Evolutionary conservation across 2,888 invertebrate genomes (phyloP).

Genomic region (Drosophila buzzatii): DNA sequence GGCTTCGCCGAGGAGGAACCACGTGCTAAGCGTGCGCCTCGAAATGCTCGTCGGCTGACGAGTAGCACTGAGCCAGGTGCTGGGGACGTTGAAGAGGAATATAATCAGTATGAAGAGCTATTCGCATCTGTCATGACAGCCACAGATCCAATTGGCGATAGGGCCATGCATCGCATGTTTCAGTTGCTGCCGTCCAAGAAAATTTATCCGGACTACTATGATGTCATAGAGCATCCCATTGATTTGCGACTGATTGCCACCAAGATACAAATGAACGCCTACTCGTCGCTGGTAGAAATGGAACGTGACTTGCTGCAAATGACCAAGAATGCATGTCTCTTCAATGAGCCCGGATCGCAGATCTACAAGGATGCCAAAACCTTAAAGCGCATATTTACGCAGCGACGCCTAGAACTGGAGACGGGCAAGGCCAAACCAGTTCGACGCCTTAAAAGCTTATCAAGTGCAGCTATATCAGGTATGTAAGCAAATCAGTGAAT

Average conservation of each 20-base stretch:
- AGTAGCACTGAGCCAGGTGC: constrained; percentile 89
- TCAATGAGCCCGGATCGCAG: constrained; percentile 98
- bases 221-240: constrained; percentile 96
- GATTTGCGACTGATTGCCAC: constrained; percentile 97
- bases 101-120: constrained; percentile 93
- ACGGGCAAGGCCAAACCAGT: constrained; percentile 87
- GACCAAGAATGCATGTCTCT: constrained; percentile 97
- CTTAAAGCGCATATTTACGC: constrained; percentile 90
- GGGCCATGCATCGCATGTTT: constrained; percentile 94
- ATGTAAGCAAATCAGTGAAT: background rate
- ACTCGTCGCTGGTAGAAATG: constrained; percentile 91
- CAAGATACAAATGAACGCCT: constrained; percentile 94
- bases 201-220: constrained; percentile 97
- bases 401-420: constrained; percentile 90
- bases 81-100: constrained; percentile 90
- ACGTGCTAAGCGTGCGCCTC: constrained; percentile 74
- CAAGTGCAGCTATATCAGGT: constrained; percentile 80
- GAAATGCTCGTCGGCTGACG: constrained; percentile 82
- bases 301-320: constrained; percentile 95
- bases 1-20: constrained; percentile 83
- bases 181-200: constrained; percentile 96
- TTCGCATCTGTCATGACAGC: constrained; percentile 95
- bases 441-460: constrained; percentile 65
- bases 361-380: constrained; percentile 98
- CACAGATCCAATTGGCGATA: constrained; percentile 90